phyloP scores from a whole-genome alignment of 2,113 vertebrate genomes.

The Ovis aries region ARS-UI_Ramb_v3.0 NC_056061.1:37976001-37976500 shows the following conservation, averaged over 20 bases:
- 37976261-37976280: background rate
- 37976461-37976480: background rate
- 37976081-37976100: background rate
- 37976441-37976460: background rate
- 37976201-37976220: background rate
- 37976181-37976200: background rate
- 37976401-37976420: background rate
- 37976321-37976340: background rate
- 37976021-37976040: background rate
- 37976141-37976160: background rate
- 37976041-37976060: background rate
- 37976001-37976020: background rate
- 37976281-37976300: background rate
- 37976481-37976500: background rate
- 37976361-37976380: background rate
- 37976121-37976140: background rate
- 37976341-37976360: background rate
- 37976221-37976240: conserved; percentile 50
- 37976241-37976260: conserved; percentile 50
- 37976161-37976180: conserved; percentile 35
- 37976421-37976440: background rate
- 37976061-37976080: background rate
- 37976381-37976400: background rate
- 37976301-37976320: background rate
- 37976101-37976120: background rate